phyloP scores from a whole-genome alignment of 2,113 vertebrate genomes.

The Clinocottus analis region DNA sequence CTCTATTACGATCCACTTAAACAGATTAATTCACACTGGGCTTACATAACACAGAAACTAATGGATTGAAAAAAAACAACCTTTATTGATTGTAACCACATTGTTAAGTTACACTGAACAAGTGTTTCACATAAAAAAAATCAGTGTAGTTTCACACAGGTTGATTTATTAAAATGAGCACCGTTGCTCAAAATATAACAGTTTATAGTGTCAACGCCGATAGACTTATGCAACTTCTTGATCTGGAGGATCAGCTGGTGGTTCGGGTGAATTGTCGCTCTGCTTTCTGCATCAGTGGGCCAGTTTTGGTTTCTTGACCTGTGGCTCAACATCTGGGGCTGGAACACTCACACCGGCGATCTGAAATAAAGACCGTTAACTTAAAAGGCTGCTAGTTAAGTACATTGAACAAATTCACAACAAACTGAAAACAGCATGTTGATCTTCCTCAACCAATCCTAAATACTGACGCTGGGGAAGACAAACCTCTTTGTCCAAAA shows the following conservation, averaged over 20 bases:
- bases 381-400: background rate
- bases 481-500: background rate
- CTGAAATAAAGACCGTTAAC: conserved; percentile 70
- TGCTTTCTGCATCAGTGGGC: conserved; percentile 75
- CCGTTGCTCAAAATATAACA: background rate
- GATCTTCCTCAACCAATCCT: background rate
- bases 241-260: conserved; percentile 1
- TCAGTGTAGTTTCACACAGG: background rate
- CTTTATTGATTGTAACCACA: conserved; percentile 30
- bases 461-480: background rate
- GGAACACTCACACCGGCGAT: conserved; percentile 83
- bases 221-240: background rate
- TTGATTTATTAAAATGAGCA: conserved; percentile 2
- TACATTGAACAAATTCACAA: background rate
- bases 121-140: background rate
- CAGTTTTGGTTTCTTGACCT: conserved; percentile 88
- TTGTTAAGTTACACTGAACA: background rate
- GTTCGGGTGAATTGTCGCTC: background rate
- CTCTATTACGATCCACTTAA: background rate
- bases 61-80: background rate
- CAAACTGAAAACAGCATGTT: background rate
- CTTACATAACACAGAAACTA: background rate
- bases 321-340: conserved; percentile 79
- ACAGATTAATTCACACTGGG: too few relatives aligned
- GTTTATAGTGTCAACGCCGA: background rate